Conservation (phyloP, 2,888 invertebrate genomes). For the Cistogaster globosa region DNA sequence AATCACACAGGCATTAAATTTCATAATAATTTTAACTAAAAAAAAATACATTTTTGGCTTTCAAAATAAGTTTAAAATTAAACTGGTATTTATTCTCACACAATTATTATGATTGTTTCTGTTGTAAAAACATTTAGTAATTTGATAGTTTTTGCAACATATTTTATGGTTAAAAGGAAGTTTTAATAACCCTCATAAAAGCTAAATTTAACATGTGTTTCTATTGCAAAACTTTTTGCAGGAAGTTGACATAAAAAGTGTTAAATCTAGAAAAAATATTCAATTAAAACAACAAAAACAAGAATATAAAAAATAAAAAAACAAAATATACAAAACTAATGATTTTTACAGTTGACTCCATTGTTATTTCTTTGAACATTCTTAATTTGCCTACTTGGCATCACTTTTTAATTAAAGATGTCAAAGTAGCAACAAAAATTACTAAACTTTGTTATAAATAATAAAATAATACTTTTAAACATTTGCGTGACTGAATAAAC, state of each 20-base stretch:
- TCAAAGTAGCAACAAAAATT: no score
- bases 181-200: conserved; percentile 43
- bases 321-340: no score
- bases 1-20: conserved; percentile 59
- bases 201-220: conserved; percentile 18
- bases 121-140: conserved; percentile 31
- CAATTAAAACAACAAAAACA: no score
- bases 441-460: no score
- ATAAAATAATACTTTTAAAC: no score
- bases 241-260: conserved; percentile 9
- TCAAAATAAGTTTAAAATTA: not conserved
- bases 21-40: conserved; percentile 55
- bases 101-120: conserved; percentile 3
- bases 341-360: no score
- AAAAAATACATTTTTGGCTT: not conserved
- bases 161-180: conserved; percentile 29
- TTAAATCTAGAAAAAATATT: not conserved
- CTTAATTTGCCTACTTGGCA: no score
- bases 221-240: not conserved
- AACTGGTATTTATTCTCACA: conserved; percentile 63
- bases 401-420: no score
- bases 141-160: conserved; percentile 45
- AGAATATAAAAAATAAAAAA: no score
- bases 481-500: no score
- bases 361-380: no score